These are phyloP conservation scores for Drosophila mimica DNA, from an alignment of 2,888 invertebrate genomes.

Conservation along the genomic window DNA sequence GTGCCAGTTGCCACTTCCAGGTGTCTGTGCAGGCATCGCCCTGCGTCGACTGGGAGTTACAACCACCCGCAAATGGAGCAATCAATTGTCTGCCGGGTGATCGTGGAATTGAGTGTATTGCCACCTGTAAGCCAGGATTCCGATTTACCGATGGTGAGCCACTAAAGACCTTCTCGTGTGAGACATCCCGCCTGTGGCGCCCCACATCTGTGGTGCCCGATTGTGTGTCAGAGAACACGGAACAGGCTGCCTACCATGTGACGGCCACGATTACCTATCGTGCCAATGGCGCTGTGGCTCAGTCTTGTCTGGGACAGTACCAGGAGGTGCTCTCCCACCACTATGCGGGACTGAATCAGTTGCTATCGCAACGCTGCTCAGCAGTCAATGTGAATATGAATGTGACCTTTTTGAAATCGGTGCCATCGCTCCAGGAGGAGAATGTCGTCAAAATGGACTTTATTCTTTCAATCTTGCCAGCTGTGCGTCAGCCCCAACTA, in stretches of 20 bases:
- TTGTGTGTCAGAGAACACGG: conserved; percentile 97
- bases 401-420: conserved; percentile 93
- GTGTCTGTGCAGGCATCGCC: conserved; percentile 96
- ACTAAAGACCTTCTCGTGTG: conserved; percentile 94
- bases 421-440: conserved; percentile 92
- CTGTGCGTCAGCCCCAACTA: conserved; percentile 94
- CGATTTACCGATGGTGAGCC: conserved; percentile 96
- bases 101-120: conserved; percentile 93
- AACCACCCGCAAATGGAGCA: conserved; percentile 94
- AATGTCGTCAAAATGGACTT: conserved; percentile 96
- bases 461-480: conserved; percentile 93
- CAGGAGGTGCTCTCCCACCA: conserved; percentile 93
- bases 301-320: conserved; percentile 93
- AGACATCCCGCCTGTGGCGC: conserved; percentile 92
- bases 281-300: conserved; percentile 95
- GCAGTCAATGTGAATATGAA: conserved; percentile 97
- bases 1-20: conserved; percentile 96
- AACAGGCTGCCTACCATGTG: conserved; percentile 97
- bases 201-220: conserved; percentile 96
- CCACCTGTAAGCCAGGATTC: conserved; percentile 94
- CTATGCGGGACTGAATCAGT: conserved; percentile 91
- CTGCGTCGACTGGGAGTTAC: conserved; percentile 97
- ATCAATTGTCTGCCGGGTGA: conserved; percentile 94
- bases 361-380: conserved; percentile 96
- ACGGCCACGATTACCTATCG: conserved; percentile 94